A percentile compares a stretch with the other conserved stretches of the same genome.
Evolutionary conservation across 2,888 invertebrate species (phyloP).

Genomic region (Thysanoteuthis rhombus): DNA sequence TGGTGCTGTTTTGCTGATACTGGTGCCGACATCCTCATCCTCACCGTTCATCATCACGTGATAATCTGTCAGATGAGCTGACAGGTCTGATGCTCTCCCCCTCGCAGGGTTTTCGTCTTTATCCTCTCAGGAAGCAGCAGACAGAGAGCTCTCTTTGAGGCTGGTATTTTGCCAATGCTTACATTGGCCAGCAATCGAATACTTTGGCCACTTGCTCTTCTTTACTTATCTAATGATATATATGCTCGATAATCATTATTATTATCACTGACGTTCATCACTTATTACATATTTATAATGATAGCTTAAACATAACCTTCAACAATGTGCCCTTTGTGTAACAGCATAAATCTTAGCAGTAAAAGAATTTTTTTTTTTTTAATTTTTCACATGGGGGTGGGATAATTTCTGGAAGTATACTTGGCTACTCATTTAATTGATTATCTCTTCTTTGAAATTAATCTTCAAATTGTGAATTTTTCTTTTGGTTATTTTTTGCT

Average conservation of each 20-base stretch:
- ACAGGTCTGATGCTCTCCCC: constrained; percentile 20
- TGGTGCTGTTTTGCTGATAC: constrained; percentile 19
- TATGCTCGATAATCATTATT: not conserved
- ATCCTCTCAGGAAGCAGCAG: not conserved
- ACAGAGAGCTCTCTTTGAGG: constrained; percentile 17
- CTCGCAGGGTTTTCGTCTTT: not conserved
- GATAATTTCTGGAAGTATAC: too few relatives aligned
- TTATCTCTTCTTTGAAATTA: too few relatives aligned
- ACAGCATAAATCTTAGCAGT: not conserved
- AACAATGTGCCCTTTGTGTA: not conserved
- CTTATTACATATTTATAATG: not conserved
- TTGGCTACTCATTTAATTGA: too few relatives aligned
- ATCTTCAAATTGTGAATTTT: too few relatives aligned
- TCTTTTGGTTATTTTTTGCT: too few relatives aligned
- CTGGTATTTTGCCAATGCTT: constrained; percentile 30
- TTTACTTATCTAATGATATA: not conserved
- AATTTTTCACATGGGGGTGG: not conserved
- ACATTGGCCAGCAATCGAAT: constrained; percentile 23
- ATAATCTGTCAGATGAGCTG: not conserved
- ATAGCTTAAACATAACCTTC: not conserved
- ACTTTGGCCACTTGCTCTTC: not conserved
- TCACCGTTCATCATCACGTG: not conserved
- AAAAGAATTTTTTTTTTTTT: not conserved
- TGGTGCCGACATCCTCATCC: not conserved
- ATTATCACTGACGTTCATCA: not conserved